A percentile compares a stretch with the other conserved stretches of the same genome.
These are phyloP conservation scores for Harpagifer antarcticus DNA, from an alignment of 2,797 vertebrate species.

Conservation along the genomic window DNA sequence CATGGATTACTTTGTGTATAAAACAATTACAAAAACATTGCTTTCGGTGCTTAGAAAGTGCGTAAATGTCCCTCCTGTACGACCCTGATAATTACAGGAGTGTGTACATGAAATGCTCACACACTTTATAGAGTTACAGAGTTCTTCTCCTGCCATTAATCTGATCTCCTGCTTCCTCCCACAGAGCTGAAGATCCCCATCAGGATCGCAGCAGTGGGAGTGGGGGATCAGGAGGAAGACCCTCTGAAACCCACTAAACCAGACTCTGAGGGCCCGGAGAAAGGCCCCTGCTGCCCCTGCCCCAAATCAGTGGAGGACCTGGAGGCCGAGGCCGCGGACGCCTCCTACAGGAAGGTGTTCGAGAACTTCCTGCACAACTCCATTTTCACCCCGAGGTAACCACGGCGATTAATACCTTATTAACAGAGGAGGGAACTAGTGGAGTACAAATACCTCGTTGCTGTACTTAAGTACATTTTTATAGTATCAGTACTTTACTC, in stretches of 20 bases:
- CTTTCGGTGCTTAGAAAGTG: too few species aligned
- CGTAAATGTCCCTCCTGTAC: too few species aligned
- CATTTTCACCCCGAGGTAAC: conserved; percentile 95
- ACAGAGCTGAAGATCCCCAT: conserved; percentile 94
- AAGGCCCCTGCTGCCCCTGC: conserved; percentile 92
- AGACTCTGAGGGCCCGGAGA: conserved; percentile 87
- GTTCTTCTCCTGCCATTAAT: background rate
- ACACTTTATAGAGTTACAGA: background rate
- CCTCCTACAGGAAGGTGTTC: conserved; percentile 95
- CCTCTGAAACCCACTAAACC: conserved; percentile 88
- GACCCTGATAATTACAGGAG: too few species aligned
- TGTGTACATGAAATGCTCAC: background rate
- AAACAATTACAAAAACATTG: too few species aligned
- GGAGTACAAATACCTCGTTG: too few species aligned
- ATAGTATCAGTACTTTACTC: too few species aligned
- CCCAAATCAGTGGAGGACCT: conserved; percentile 93
- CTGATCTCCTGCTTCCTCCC: background rate
- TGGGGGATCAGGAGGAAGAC: conserved; percentile 91
- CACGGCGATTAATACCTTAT: background rate
- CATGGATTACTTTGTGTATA: too few species aligned
- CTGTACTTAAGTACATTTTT: too few species aligned
- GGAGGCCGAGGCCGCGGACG: conserved; percentile 92
- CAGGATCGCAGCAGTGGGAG: conserved; percentile 90
- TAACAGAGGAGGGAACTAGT: too few species aligned
- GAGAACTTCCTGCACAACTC: conserved; percentile 98